These are phyloP conservation scores for Colostygia pectinataria DNA, from an alignment of 2,888 invertebrate species.

Conservation along the genomic window DNA sequence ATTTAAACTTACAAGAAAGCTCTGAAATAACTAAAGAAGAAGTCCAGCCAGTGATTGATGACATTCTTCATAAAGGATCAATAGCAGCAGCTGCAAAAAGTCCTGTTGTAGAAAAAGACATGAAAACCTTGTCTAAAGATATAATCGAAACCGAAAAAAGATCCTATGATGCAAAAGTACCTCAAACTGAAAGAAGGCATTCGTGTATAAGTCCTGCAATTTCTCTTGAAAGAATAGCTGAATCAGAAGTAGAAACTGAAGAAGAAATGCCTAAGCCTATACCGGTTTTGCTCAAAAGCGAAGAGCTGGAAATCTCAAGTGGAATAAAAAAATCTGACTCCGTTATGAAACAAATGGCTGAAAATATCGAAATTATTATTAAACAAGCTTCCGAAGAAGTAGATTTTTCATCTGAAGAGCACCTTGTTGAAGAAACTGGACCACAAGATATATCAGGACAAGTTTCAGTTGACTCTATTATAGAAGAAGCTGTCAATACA, in stretches of 20 bases:
- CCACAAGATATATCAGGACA: constrained; percentile 57
- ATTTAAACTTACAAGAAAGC: constrained; percentile 52
- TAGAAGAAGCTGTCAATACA: constrained; percentile 72
- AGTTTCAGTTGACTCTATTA: constrained; percentile 76
- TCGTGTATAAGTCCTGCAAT: constrained; percentile 77
- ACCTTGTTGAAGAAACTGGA: constrained; percentile 45
- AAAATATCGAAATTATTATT: constrained; percentile 78
- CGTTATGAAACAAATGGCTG: constrained; percentile 79
- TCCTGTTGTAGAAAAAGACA: constrained; percentile 68
- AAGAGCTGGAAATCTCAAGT: constrained; percentile 40
- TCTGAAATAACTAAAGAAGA: constrained; percentile 70
- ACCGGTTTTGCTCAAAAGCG: constrained; percentile 35
- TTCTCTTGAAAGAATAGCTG: constrained; percentile 74
- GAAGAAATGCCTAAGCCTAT: constrained; percentile 55
- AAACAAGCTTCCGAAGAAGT: constrained; percentile 78
- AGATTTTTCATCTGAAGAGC: constrained; percentile 70
- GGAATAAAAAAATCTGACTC: constrained; percentile 76
- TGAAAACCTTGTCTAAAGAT: constrained; percentile 64
- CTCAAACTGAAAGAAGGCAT: constrained; percentile 72
- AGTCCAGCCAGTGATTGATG: constrained; percentile 72
- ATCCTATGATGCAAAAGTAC: constrained; percentile 75
- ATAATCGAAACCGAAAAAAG: constrained; percentile 68
- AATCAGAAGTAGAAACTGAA: constrained; percentile 74
- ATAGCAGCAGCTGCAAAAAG: constrained; percentile 66
- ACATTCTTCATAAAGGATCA: constrained; percentile 69